Evolutionary conservation across 1,140 invertebrate genomes (phyloP).

Genomic region (Ephestia elutella): DNA sequence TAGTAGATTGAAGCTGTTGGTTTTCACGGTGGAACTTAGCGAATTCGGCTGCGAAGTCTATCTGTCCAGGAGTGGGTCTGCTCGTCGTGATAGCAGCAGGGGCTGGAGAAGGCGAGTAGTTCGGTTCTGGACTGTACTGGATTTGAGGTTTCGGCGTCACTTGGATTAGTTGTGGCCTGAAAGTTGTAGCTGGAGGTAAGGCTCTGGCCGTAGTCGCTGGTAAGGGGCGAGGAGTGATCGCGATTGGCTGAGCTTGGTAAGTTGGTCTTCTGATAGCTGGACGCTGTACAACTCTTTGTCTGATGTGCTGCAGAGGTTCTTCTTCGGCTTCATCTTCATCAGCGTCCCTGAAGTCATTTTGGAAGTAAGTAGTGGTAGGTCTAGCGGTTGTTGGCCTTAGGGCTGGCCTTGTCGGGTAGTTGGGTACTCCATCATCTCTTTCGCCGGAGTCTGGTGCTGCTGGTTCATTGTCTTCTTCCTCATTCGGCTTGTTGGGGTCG

Average conservation of each 20-base stretch:
- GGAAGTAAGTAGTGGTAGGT: slow-evolving; percentile 79
- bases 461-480: slow-evolving; percentile 72
- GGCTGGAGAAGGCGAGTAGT: slow-evolving; percentile 59
- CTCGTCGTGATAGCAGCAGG: slow-evolving; percentile 50
- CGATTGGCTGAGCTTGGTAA: slow-evolving; percentile 69
- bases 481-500: slow-evolving; percentile 85
- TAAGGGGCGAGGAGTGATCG: slow-evolving; percentile 78
- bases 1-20: slow-evolving; percentile 73
- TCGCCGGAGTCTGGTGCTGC: slow-evolving; percentile 71
- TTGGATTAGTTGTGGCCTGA: slow-evolving; percentile 77
- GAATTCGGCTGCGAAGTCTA: slow-evolving; percentile 84
- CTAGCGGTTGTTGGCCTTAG: slow-evolving; percentile 73
- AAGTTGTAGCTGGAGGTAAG: slow-evolving; percentile 79
- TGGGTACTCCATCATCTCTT: slow-evolving; percentile 77
- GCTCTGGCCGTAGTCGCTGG: slow-evolving; percentile 78
- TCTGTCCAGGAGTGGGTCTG: slow-evolving; percentile 59
- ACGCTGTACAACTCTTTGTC: slow-evolving; percentile 62
- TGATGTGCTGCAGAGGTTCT: slow-evolving; percentile 72
- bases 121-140: slow-evolving; percentile 76
- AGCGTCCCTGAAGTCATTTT: slow-evolving; percentile 78
- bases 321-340: slow-evolving; percentile 77
- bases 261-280: slow-evolving; percentile 57
- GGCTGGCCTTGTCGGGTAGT: slow-evolving; percentile 78
- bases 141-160: slow-evolving; percentile 76
- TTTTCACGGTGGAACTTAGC: slow-evolving; percentile 86